Evolutionary conservation across 2,797 vertebrate genomes (phyloP), one percentile per base, ranked within the genome.

Genomic region (Kryptolebias ocellatus): DNA sequence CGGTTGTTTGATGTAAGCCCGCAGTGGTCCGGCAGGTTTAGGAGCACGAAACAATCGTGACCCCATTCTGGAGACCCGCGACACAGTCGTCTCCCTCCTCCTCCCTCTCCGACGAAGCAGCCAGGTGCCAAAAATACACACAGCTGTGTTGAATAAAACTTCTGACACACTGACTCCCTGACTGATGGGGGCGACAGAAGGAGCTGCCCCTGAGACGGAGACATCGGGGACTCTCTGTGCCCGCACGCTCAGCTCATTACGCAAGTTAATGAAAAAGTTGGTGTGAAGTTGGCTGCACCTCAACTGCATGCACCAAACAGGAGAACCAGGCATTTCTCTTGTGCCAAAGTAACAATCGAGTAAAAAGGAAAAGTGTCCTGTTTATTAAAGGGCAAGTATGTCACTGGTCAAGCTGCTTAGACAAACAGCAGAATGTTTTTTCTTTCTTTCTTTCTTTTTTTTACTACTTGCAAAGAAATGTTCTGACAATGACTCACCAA

Each of bases 131-230:
- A 72, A 83, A 73, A 88, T 73, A 87, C 80, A 84, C 58, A 39
- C 83, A 84, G 86, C 82, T 88, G 85, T 72, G 78, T 70, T 84
- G 84, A 89, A 89, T 83, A 83, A 89, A 88, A 89, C 87, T 87
- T 85, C 83, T 85, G 89, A 91, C 80, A 86, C 80, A 70, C 37
- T 79, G 84, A 85, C 86, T 88, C 78, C 65, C 70, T 72, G 86
- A 87, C 89, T 89, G 83, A 85, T 78, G 78, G 76, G 5, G 20
- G 78, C 75, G 81, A 86, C 83, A 87, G 76, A 81, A 76, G 81
- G 83, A 80, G 64, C 5, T 58, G 55, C 80, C 76, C 63, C 12
- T 2, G 64, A 83, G 78, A 83, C 14, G 1, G 39, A 56, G 58
- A 71, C 70, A 66, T 74, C 79, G 15, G 79, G 66, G 78, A 80